A percentile compares a stretch with the other conserved stretches of the same genome.
These are phyloP conservation scores for Acridotheres tristis DNA, from an alignment of 2,797 vertebrate genomes.

Conservation along the genomic window DNA sequence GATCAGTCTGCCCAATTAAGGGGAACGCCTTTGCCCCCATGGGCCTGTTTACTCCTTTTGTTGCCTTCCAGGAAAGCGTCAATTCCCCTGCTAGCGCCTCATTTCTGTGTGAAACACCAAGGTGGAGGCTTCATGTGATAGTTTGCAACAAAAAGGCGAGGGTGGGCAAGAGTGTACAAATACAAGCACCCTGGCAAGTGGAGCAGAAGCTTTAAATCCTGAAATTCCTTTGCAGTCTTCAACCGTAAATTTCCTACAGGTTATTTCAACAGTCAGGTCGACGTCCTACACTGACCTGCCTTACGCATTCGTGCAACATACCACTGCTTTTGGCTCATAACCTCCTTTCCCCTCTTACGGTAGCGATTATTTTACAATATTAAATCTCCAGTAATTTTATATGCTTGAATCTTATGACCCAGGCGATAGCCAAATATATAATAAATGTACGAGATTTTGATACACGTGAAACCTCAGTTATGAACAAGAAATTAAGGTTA, in stretches of 20 bases:
- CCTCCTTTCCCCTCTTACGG: neutral
- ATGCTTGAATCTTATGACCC: neutral
- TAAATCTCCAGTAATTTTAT: constrained; percentile 26
- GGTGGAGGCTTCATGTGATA: neutral
- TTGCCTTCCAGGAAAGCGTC: constrained; percentile 46
- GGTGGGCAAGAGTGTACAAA: constrained; percentile 70
- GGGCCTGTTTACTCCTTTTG: constrained; percentile 63
- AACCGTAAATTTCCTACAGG: constrained; percentile 76
- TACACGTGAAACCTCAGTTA: neutral
- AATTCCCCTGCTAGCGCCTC: constrained; percentile 38
- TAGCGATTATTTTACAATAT: constrained; percentile 8
- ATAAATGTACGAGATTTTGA: neutral
- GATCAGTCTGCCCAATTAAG: constrained; percentile 70
- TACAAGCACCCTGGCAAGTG: constrained; percentile 59
- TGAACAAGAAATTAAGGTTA: neutral
- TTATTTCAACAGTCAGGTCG: constrained; percentile 72
- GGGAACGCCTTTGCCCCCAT: constrained; percentile 57
- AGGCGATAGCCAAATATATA: neutral
- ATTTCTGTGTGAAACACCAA: neutral
- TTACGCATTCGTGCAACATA: neutral
- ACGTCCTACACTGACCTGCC: constrained; percentile 55
- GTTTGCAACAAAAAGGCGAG: neutral
- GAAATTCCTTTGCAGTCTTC: constrained; percentile 78
- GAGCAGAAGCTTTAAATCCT: constrained; percentile 72
- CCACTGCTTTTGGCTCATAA: neutral